Evolutionary conservation across 2,888 invertebrate genomes (phyloP), one percentile per base, ranked within the genome.

Genomic region (Cataglyphis albicans): DNA sequence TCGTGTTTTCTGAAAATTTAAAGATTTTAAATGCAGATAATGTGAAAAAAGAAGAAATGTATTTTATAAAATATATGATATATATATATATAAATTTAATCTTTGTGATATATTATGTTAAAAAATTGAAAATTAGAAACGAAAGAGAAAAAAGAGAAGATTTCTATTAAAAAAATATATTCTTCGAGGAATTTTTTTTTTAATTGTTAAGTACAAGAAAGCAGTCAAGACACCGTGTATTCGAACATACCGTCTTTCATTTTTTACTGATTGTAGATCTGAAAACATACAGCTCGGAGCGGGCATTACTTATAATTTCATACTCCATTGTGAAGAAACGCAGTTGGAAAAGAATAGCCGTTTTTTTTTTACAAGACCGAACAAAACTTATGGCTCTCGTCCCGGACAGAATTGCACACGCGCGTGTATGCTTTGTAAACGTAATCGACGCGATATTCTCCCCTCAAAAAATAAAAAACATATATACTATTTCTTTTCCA

Each of bases 301-400:
- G 52, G 10, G 57, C 73, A 64, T 82, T 78, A 81, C 83, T 88
- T 88, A 84, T 87, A 88, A 90, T 90, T 90, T 87, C 84, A 85
- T 86, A 83, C 74, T 82, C 83, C 64, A 85, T 84, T 81, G 86
- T 83, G 83, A 74, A 61, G 63, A 68, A 82, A 63, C 25, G 18
- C 32, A 57, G 57, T 38, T 48, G 1, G 41, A 61, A 61, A 83
- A 73, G 80, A 73, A 81, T 72, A 32, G n/a, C 21, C 52, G 72
- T 35, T 73, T 81, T 81, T 73, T n/a, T 29, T 29, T 83, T 83
- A 6, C 29, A 35, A 35, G 25, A 41, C 21, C n/a, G 38, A 76
- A 80, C 70, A 44, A 70, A 72, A 55, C 57, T 78, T 74, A 25
- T 55, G 29, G 32, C 41, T 38, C 70, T 76, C 25, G 7, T 25